Evolutionary conservation across 1,140 invertebrate species (phyloP), one percentile per base, ranked within the genome.

Genomic region (Battus philenor): DNA sequence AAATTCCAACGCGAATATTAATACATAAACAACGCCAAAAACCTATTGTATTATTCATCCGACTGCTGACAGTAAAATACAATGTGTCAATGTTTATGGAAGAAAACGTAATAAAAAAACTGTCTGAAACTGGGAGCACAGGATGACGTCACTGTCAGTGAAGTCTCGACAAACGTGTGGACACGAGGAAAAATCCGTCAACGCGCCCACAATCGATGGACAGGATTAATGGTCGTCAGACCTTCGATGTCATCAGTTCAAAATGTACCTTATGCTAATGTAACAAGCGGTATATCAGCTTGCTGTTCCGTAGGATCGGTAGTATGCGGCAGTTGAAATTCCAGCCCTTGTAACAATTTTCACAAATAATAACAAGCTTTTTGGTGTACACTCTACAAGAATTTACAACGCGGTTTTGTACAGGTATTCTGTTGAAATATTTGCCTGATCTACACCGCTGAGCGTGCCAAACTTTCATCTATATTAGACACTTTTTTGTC

Each of bases 211-310:
- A 41, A 41, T 29, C 38, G 38, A 41, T 41, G 38, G 15, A 16
- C 0, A 29, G 38, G 38, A 41, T 29, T 29, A 41, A 41, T 41
- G 26, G 24, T 41, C 24, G 24, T 41, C 29, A 16, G 38, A 41
- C 24, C 24, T 41, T 7, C 4, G 4, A 27, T 13, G 10, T 9
- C 7, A 15, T 0, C 24, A 17, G 1, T 2, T 4, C 13, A 41
- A 17, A 18, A 29, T 41, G 13, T 29, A 10, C 26, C 4, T 7
- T 41, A 29, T 9, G 1, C 0, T 2, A 8, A 11, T 6, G 33
- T 5, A 5, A 22, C 1, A 22, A 11, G 4, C 9, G 18, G 2
- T 5, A 3, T 22, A 18, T 36, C 17, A 2, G 20, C 18, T 9
- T 17, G 33, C 9, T 10, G 2, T 5, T 1, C 3, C n/a, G 4